Conservation (phyloP, 2,113 vertebrate species). For the Gallinago paraguaiae region DNA sequence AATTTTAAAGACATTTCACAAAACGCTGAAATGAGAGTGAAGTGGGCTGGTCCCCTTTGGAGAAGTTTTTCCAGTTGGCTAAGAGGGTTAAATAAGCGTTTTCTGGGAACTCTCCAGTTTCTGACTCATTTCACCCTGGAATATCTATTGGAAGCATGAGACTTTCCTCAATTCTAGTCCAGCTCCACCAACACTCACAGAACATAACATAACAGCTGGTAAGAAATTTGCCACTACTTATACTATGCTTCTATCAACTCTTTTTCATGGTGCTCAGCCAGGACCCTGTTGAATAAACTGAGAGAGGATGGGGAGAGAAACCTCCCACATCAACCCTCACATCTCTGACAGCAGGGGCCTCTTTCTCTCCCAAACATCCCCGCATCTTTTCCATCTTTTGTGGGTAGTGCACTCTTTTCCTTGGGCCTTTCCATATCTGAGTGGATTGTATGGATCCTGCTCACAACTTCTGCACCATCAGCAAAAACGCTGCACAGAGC, state of each 20-base stretch:
- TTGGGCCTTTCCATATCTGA: not conserved
- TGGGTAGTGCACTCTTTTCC: not conserved
- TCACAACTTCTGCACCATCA: not conserved
- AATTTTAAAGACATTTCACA: not conserved
- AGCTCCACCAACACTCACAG: not conserved
- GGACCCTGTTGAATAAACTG: not conserved
- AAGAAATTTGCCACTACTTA: not conserved
- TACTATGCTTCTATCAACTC: not conserved
- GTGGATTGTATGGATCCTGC: not conserved
- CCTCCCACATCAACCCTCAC: not conserved
- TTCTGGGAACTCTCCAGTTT: slow-evolving; percentile 4
- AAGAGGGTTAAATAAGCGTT: not conserved
- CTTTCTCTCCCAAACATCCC: not conserved
- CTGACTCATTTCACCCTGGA: slow-evolving; percentile 59
- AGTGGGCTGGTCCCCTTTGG: not conserved
- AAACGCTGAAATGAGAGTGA: not conserved
- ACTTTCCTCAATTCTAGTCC: not conserved
- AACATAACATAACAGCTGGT: not conserved
- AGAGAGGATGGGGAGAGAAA: not conserved
- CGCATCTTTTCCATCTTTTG: not conserved
- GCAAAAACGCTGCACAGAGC: not conserved
- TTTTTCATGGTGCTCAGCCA: accelerated
- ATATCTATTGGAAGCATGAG: not conserved
- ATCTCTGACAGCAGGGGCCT: not conserved
- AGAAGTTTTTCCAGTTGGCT: not conserved